Evolutionary conservation across 2,113 vertebrate genomes (phyloP).

Genomic region (Rhinolophus sinicus): DNA sequence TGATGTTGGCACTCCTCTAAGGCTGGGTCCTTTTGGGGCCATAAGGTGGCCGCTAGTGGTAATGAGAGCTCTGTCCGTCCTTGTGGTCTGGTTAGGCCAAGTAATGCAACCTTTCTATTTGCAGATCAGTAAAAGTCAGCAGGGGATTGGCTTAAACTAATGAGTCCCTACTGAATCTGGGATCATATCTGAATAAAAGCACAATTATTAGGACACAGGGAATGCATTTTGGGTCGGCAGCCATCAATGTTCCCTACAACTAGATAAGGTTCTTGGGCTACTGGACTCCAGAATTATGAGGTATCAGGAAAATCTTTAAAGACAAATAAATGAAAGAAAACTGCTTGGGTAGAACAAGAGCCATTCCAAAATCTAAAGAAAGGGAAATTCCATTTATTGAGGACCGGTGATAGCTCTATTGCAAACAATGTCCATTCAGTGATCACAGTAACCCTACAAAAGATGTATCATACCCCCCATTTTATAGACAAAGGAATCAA

Average conservation of each 20-base stretch:
- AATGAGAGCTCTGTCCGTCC: background rate
- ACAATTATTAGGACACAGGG: background rate
- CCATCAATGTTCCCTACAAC: background rate
- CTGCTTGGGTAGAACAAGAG: background rate
- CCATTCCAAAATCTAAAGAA: constrained; percentile 13
- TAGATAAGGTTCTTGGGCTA: background rate
- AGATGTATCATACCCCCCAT: background rate
- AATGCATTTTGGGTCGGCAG: background rate
- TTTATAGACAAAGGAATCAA: constrained; percentile 18
- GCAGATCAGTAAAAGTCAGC: background rate
- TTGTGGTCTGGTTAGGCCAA: background rate
- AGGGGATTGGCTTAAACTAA: background rate
- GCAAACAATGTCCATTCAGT: background rate
- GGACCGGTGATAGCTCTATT: background rate
- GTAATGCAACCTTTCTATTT: background rate
- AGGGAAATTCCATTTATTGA: background rate
- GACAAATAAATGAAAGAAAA: background rate
- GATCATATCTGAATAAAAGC: background rate
- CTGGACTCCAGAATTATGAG: background rate
- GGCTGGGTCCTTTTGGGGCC: background rate
- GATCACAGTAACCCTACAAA: background rate
- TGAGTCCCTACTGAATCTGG: background rate
- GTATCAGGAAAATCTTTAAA: background rate
- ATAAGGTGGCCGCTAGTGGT: background rate
- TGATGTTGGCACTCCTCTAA: background rate